Evolutionary conservation across 2,113 vertebrate species (phyloP).

Genomic region (Microtus oregoni): DNA sequence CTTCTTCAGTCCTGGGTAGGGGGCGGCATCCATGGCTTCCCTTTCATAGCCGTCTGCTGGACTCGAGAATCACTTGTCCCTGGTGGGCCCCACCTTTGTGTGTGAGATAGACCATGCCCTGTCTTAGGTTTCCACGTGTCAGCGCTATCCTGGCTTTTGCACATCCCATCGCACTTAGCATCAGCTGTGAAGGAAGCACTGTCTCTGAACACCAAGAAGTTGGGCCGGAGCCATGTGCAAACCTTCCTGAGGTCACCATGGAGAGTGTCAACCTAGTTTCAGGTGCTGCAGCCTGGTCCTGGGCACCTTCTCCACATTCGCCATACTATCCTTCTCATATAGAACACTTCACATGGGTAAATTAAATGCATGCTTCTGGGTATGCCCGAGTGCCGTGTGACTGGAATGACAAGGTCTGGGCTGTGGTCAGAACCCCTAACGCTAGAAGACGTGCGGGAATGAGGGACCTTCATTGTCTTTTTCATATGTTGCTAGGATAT

Average conservation of each 20-base stretch:
- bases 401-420: background rate
- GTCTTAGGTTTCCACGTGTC: background rate
- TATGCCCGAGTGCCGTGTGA: accelerated
- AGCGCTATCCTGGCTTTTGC: background rate
- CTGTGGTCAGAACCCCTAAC: background rate
- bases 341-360: background rate
- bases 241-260: background rate
- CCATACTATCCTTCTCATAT: background rate
- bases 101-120: background rate
- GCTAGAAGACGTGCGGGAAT: background rate
- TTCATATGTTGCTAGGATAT: background rate
- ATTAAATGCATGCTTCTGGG: background rate
- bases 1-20: background rate
- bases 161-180: background rate
- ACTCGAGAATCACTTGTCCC: background rate
- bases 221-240: background rate
- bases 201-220: background rate
- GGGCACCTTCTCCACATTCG: background rate
- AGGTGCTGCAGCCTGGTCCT: background rate
- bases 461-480: background rate
- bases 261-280: background rate
- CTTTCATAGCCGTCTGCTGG: background rate
- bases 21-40: background rate
- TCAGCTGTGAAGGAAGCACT: background rate
- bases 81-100: background rate